These are phyloP conservation scores for Nipponia nippon DNA, from an alignment of 2,113 vertebrate genomes.

Conservation along the genomic window DNA sequence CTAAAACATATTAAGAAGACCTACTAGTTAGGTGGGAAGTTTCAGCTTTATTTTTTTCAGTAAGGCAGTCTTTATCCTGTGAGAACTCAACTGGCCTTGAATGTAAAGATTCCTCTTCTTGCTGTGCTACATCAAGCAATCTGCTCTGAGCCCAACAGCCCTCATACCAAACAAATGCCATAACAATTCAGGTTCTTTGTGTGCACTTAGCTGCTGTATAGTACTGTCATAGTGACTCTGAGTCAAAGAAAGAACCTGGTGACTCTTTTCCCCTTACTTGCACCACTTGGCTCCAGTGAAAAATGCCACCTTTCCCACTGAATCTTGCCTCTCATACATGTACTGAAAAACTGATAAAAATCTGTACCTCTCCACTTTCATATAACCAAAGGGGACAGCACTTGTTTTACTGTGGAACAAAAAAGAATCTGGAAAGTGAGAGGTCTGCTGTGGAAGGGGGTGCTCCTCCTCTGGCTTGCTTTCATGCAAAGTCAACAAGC, in stretches of 20 bases:
- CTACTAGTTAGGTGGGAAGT: not conserved
- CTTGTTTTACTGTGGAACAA: not conserved
- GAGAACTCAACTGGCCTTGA: not conserved
- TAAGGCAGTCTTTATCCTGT: not conserved
- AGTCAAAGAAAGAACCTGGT: not conserved
- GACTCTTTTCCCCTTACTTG: not conserved
- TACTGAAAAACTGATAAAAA: not conserved
- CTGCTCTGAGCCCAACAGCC: not conserved
- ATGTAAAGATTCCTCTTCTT: not conserved
- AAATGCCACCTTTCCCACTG: not conserved
- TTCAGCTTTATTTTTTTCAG: not conserved
- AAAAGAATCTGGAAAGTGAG: not conserved
- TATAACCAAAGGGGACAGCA: not conserved
- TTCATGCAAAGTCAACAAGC: not conserved
- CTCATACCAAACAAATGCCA: accelerated
- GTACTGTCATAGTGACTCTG: not conserved
- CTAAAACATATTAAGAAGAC: not conserved
- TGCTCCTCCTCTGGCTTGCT: not conserved
- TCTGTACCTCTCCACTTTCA: not conserved
- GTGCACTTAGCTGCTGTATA: not conserved
- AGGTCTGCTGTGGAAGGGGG: accelerated
- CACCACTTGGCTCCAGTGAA: not conserved
- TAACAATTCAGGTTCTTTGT: not conserved
- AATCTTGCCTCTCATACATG: not conserved
- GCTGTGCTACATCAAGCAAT: not conserved